Conservation (phyloP, 2,797 vertebrate genomes). For the Trachurus trachurus region DNA sequence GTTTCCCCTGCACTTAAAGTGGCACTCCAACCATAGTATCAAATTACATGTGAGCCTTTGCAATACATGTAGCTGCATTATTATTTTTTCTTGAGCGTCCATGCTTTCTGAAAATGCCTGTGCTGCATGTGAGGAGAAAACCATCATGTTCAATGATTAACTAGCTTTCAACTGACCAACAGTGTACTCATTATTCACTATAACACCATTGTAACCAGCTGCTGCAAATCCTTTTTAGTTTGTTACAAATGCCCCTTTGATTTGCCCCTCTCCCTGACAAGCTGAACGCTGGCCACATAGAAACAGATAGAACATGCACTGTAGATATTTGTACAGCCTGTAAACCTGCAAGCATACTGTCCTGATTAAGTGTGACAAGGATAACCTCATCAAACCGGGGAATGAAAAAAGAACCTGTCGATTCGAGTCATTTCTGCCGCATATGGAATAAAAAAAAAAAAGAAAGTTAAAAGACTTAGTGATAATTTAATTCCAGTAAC, state of each 20-base stretch:
- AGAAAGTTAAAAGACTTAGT: neutral
- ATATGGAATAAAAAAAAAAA: conserved; percentile 2
- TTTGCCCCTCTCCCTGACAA: neutral
- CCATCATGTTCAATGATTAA: conserved; percentile 25
- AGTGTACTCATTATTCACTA: neutral
- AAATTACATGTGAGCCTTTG: neutral
- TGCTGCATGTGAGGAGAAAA: neutral
- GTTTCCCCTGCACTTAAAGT: conserved; percentile 32
- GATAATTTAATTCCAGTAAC: conserved; percentile 13
- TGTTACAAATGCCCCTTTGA: conserved; percentile 20
- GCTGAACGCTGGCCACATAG: neutral
- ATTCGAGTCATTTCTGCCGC: conserved; percentile 2
- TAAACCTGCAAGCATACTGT: neutral
- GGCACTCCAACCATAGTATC: conserved; percentile 18
- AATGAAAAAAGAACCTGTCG: neutral
- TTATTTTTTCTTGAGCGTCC: neutral
- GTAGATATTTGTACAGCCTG: neutral
- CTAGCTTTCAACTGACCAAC: neutral
- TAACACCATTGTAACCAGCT: neutral
- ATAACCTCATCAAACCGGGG: neutral
- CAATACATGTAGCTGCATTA: neutral
- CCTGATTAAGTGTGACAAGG: neutral
- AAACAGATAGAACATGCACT: neutral
- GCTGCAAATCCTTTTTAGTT: conserved; percentile 14
- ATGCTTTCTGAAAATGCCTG: neutral